Percentiles rank a stretch among this genome's conserved stretches.
phyloP scores from a whole-genome alignment of 2,797 vertebrate species.

The Pteronotus mesoamericanus region DNA sequence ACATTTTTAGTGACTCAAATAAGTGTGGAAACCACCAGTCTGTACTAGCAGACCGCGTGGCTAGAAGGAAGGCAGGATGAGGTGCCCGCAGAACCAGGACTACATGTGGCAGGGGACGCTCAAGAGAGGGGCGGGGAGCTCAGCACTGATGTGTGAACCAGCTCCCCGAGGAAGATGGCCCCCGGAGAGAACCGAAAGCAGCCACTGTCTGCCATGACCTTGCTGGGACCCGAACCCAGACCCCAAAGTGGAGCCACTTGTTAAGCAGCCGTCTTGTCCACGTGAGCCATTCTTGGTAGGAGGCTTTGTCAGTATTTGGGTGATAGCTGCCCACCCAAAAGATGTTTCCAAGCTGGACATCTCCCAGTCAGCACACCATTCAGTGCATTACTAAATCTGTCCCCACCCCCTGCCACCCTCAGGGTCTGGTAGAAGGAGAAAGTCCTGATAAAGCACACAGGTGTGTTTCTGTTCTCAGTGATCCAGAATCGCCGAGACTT shows the following conservation, averaged over 20 bases:
- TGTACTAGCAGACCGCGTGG: not conserved
- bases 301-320: not conserved
- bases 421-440: not conserved
- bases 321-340: not conserved
- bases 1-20: not conserved
- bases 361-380: not conserved
- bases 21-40: not conserved
- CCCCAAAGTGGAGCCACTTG: not conserved
- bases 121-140: not conserved
- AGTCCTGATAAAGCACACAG: not conserved
- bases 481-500: not conserved
- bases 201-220: not conserved
- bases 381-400: not conserved
- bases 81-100: not conserved
- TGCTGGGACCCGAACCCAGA: not conserved
- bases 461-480: not conserved
- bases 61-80: not conserved
- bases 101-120: not conserved
- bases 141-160: not conserved
- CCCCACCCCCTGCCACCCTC: no score
- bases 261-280: not conserved
- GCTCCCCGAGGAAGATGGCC: not conserved
- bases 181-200: not conserved
- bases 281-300: not conserved
- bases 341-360: not conserved